Base-by-base conservation (phyloP, 1,140 invertebrate genomes). In the Diabrotica undecimpunctata region DNA sequence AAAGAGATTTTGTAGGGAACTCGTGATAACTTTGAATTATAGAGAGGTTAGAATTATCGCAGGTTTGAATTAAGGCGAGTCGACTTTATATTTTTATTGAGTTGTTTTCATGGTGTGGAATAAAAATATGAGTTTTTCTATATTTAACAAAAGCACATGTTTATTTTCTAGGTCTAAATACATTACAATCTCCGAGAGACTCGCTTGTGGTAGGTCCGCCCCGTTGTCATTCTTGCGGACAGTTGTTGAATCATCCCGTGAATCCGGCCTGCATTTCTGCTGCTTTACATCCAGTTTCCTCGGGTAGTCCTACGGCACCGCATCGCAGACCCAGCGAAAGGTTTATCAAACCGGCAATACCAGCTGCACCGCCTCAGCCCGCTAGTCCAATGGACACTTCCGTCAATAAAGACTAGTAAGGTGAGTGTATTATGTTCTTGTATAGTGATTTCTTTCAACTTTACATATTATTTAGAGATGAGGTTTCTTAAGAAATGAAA, bases 341-440 rank as follows among this genome's bases (percentile, higher is more conserved):
- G 73, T 93, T 92, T 73, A 87, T 92, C 35, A 93, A 91, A 76
- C 90, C 90, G 62, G 86, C 86, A 67, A 85, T 86, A 77, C 88
- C 86, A 61, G 82, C 77, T 60, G 41, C 41, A 46, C 25, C 25
- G 4, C 81, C 79, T 7, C 86, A 87, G 74, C 86, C 86, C 58
- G 85, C 85, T 72, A 87, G 85, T 80, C 86, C 86, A 53, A 87
- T 87, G 86, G 86, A 87, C 78, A 87, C 85, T 41, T 85, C 85
- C 52, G 65, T 74, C 13, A 73, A 67, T 51, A 79, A 79, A 65
- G 78, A 79, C 65, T 79, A 73, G 77, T 57, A 61, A 38, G 54
- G 57, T 54, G 13, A 50, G n/a, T 53, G 35, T 46, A 62, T 50
- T 38, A 2, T 46, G 52, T 60, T n/a, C 54, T 65, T 60, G 11